These are phyloP conservation scores for Pan troglodytes DNA, from an alignment of 2,113 vertebrate species.

Conservation along the genomic window NHGRI_mPanTro3-v2.1_pri NC_072398.2:182269501-182270000, in stretches of 20 bases:
- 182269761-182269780: constrained; percentile 53
- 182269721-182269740: not conserved
- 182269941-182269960: not conserved
- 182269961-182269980: not conserved
- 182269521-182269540: fast-evolving
- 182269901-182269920: constrained; percentile 28
- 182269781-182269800: constrained; percentile 75
- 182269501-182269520: not conserved
- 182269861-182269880: constrained; percentile 53
- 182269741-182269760: constrained; percentile 62
- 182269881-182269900: constrained; percentile 69
- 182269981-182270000: not conserved
- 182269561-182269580: not conserved
- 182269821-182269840: constrained; percentile 81
- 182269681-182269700: not conserved
- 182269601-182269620: not conserved
- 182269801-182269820: constrained; percentile 79
- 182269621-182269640: not conserved
- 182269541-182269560: not conserved
- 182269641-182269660: not conserved
- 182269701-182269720: not conserved
- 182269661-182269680: not conserved
- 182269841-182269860: constrained; percentile 66
- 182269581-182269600: not conserved
- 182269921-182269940: not conserved